A percentile compares a stretch with the other conserved stretches of the same genome.
Conservation (phyloP, 2,888 invertebrate species). For the Metalampra italica region DNA sequence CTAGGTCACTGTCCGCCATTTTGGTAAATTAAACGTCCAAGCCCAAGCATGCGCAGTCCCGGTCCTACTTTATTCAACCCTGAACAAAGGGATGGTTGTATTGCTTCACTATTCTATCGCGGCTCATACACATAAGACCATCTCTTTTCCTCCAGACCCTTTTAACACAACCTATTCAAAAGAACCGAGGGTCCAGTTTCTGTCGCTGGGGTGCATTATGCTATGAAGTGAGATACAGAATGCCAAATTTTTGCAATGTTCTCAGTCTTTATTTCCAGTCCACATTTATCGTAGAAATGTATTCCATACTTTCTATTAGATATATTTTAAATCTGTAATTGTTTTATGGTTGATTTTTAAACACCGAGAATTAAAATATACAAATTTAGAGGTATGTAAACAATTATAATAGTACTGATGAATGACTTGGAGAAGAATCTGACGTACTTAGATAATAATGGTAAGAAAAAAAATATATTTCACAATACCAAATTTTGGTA, state of each 20-base stretch:
- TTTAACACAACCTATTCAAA: constrained; percentile 57
- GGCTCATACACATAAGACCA: constrained; percentile 6
- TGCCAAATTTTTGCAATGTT: background rate
- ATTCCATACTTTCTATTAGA: no score
- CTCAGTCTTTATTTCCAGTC: background rate
- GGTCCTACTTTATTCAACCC: constrained; percentile 28
- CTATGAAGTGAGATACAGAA: constrained; percentile 48
- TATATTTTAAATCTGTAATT: no score
- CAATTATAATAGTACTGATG: no score
- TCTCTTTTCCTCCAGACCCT: constrained; percentile 31
- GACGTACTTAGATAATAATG: no score
- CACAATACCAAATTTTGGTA: no score
- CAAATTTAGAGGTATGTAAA: no score
- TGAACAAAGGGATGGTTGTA: constrained; percentile 46
- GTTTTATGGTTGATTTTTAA: no score
- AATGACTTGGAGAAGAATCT: no score
- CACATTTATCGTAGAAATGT: no score
- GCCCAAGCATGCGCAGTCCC: constrained; percentile 49
- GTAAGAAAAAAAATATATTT: no score
- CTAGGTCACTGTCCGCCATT: constrained; percentile 60
- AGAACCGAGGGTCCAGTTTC: constrained; percentile 51
- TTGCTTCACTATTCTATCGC: constrained; percentile 31
- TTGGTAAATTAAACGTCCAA: constrained; percentile 47
- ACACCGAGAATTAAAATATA: no score
- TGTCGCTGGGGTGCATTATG: constrained; percentile 31